These are phyloP conservation scores for Erinaceus europaeus DNA, from an alignment of 2,113 vertebrate genomes.

Conservation along the genomic window DNA sequence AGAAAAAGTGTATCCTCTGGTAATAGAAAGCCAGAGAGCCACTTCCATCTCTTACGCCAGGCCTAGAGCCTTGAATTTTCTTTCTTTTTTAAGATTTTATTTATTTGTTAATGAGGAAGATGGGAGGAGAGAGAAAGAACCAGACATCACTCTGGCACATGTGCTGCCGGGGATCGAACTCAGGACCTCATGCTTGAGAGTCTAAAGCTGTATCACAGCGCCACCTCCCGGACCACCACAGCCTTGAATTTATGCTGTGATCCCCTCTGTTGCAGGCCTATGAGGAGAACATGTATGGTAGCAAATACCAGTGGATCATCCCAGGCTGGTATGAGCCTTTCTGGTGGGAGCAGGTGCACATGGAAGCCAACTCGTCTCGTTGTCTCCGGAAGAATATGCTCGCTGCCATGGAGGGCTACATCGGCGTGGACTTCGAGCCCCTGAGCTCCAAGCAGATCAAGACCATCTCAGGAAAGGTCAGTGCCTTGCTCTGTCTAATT, in stretches of 20 bases:
- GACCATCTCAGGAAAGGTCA: constrained; percentile 97
- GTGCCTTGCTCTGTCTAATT: constrained; percentile 61
- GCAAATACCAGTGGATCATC: constrained; percentile 99
- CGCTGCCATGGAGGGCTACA: constrained; percentile 97
- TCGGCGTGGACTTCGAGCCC: constrained; percentile 98
- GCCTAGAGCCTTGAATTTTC: no score
- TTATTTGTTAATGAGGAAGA: no score
- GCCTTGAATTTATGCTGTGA: no score
- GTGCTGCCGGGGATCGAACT: no score
- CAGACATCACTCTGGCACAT: no score
- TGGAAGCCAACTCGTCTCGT: constrained; percentile 88
- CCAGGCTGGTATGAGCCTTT: constrained; percentile 98
- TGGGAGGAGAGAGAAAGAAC: no score
- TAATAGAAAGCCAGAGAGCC: not conserved
- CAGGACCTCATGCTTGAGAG: no score
- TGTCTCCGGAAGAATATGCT: constrained; percentile 95
- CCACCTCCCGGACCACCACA: no score
- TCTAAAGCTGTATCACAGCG: no score
- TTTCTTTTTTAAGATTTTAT: no score
- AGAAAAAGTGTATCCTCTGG: not conserved
- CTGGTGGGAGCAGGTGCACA: constrained; percentile 94
- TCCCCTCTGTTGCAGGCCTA: constrained; percentile 86
- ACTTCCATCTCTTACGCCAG: not conserved
- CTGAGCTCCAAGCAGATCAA: constrained; percentile 94
- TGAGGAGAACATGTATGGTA: constrained; percentile 96